Evolutionary conservation across 2,888 invertebrate species (phyloP), one percentile per base, ranked within the genome.

Genomic region (Chesias legatella): DNA sequence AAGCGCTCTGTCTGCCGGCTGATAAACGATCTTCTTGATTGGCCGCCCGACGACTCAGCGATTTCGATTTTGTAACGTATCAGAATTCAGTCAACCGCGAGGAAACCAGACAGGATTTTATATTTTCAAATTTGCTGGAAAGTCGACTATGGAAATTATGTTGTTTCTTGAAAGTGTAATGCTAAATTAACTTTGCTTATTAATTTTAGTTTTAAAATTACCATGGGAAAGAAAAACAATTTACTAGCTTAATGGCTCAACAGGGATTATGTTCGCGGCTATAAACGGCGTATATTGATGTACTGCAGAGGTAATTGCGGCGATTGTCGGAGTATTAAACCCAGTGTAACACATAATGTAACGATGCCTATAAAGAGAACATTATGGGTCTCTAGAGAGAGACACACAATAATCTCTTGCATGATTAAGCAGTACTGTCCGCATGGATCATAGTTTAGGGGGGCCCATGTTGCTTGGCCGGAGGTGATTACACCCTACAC

Each of bases 1-100:
- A 77, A 71, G 62, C 68, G 65, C 70, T 69, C 64, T 73, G 73
- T 73, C 59, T 65, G 56, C 46, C 58, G 66, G 73, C 70, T 72
- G 74, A 73, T 71, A 74, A 77, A 78, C 68, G 70, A 63, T 62
- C 53, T 66, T 67, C 57, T 62, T 64, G 71, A 73, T 76, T 76
- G 72, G 63, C 71, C 69, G 63, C n/a, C n/a, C n/a, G 58, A 39
- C 34, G 51, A 51, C 54, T 60, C 49, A 52, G 52, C 48, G 43
- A 60, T 61, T 65, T 64, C 52, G 53, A 60, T 57, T 67, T 59
- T 55, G 61, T 55, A 58, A 49, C 38, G 37, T 60, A 58, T 56
- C 51, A 49, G 43, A 48, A 55, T 49, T 43, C 48, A 42, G 46
- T 51, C 51, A 44, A 33, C 38, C 46, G 50, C 44, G 41, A 2